Evolutionary conservation across 2,888 invertebrate species (phyloP), one percentile per base, ranked within the genome.

Genomic region (Oligia fasciuncula): DNA sequence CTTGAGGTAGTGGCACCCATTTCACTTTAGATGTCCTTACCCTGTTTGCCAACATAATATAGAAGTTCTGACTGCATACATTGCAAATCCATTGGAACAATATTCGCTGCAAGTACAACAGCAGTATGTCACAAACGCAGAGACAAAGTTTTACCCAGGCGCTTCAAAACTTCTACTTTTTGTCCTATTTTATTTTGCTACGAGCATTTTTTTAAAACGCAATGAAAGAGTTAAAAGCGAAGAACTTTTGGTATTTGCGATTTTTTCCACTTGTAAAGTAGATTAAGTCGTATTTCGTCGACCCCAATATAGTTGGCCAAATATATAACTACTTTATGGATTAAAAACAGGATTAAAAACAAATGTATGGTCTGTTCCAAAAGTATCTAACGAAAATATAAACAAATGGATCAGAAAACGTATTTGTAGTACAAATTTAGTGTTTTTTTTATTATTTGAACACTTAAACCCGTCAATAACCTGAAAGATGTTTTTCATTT

Each of bases 151-250:
- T 73, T 86, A 60, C 40, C 79, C 73, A 71, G 43, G 51, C 79
- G 81, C 63, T 88, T 80, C 73, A 79, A 75, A 81, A 88, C 77
- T 81, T 89, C 46, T 23, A 72, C 75, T 71, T 81, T 84, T 79
- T 81, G 73, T 85, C n/a, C 46, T 76, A 69, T 78, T 89, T 84
- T 84, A 80, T 77, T 85, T 84, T 69, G 51, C 51, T 46, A 68
- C 70, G 29, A 81, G 77, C 66, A 77, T 78, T 84, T 88, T 86
- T 79, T 54, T 5, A 65, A 60, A 80, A 80, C 43, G 54, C 76
- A 73, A 84, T 81, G 77, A 63, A 57, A 77, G 87, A 84, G 77
- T 87, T 88, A 74, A 78, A 67, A 23, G 57, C 43, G 5, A 13
- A 13, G 19, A 62, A 73, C 60, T 81, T 78, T 75, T 83, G 69